phyloP scores from a whole-genome alignment of 2,797 vertebrate genomes.

The Oceanodroma leucorhoa region DNA sequence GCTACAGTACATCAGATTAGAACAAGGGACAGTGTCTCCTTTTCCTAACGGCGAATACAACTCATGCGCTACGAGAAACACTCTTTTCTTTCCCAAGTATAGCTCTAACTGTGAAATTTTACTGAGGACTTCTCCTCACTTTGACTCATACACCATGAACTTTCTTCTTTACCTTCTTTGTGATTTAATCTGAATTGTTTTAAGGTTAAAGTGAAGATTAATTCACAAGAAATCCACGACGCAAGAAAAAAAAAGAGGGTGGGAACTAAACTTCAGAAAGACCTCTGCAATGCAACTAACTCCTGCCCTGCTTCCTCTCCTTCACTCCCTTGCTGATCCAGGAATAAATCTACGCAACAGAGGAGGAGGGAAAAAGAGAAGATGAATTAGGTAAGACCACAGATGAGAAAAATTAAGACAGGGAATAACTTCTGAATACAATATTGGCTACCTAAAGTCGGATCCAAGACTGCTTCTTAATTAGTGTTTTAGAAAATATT shows the following conservation, averaged over 20 bases:
- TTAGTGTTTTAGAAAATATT: not conserved
- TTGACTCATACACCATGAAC: not conserved
- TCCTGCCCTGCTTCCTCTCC: not conserved
- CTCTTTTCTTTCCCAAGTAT: not conserved
- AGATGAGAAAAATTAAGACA: not conserved
- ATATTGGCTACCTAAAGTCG: not conserved
- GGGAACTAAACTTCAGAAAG: not conserved
- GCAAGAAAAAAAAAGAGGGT: not conserved
- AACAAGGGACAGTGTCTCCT: not conserved
- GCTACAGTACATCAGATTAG: not conserved
- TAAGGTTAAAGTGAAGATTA: not conserved
- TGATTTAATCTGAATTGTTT: not conserved
- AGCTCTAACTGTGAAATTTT: not conserved
- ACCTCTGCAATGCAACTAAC: not conserved
- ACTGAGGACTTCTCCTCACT: not conserved
- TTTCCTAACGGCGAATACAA: accelerated
- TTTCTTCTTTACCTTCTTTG: not conserved
- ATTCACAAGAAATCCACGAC: not conserved
- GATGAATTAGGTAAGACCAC: not conserved
- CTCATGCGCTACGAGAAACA: accelerated
- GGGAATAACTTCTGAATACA: not conserved
- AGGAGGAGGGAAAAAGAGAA: not conserved
- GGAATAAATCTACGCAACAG: not conserved
- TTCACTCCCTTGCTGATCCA: not conserved
- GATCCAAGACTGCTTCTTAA: not conserved